Evolutionary conservation across 2,113 vertebrate species (phyloP).

Genomic region (Pitta sordida): DNA sequence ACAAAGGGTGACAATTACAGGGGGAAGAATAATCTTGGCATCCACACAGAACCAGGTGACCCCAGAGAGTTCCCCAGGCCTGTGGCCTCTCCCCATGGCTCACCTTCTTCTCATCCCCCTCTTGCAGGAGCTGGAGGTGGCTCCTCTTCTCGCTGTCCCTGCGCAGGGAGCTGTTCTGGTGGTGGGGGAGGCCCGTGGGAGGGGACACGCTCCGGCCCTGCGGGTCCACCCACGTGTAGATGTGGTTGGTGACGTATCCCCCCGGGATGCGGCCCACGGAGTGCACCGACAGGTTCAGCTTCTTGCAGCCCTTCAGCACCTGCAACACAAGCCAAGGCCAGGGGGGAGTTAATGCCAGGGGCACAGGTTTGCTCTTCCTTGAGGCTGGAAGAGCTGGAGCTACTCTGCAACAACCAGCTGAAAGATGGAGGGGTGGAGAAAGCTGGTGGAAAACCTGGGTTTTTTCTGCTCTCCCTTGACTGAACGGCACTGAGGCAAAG

Average conservation of each 20-base stretch:
- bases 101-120: conserved; percentile 97
- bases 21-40: not conserved
- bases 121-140: conserved; percentile 89
- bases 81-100: not conserved
- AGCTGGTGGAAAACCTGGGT: not conserved
- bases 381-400: not conserved
- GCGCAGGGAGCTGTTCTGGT: conserved; percentile 78
- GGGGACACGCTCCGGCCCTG: conserved; percentile 91
- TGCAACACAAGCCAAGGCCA: conserved; percentile 38
- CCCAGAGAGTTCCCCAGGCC: fast-evolving
- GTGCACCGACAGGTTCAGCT: conserved; percentile 87
- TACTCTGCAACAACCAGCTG: not conserved
- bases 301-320: conserved; percentile 96
- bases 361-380: not conserved
- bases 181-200: conserved; percentile 78
- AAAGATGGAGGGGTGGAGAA: not conserved
- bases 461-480: not conserved
- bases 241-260: conserved; percentile 94
- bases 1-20: fast-evolving
- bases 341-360: not conserved
- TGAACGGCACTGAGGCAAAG: not conserved
- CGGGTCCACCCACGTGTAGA: conserved; percentile 97
- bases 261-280: conserved; percentile 92
- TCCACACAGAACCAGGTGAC: fast-evolving
- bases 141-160: conserved; percentile 83